Conservation (phyloP, 1,140 invertebrate genomes). For the Lerema accius region DNA sequence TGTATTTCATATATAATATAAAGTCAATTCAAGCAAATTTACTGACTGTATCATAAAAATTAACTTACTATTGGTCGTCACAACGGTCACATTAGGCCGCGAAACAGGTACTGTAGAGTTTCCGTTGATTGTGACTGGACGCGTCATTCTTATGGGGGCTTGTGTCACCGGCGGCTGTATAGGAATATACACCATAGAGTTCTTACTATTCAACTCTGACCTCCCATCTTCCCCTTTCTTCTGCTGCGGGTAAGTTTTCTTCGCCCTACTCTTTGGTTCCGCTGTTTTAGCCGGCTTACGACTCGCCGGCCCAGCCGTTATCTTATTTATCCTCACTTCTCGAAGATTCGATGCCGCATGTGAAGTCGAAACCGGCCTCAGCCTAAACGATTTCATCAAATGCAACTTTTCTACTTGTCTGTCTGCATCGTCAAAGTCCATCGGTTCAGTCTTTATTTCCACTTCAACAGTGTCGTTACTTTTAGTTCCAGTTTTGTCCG, state of each 20-base stretch:
- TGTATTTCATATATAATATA: no score
- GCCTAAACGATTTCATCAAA: conserved; percentile 67
- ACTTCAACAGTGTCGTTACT: conserved; percentile 51
- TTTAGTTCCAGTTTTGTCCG: conserved; percentile 25
- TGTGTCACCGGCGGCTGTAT: conserved; percentile 69
- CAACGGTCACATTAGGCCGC: not conserved
- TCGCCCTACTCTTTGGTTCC: conserved; percentile 56
- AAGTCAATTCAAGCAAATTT: no score
- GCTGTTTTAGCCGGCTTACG: conserved; percentile 45
- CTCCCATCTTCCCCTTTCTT: conserved; percentile 63
- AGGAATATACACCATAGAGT: conserved; percentile 79
- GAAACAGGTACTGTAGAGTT: conserved; percentile 19
- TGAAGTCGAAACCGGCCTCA: conserved; percentile 56
- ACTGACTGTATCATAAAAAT: no score
- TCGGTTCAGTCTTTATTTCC: conserved; percentile 74
- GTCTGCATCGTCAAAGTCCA: conserved; percentile 67
- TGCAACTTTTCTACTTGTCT: conserved; percentile 67
- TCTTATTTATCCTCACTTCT: conserved; percentile 69
- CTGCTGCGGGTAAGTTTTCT: conserved; percentile 69
- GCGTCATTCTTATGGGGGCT: conserved; percentile 49
- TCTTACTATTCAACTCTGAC: conserved; percentile 69
- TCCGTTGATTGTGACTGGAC: conserved; percentile 39
- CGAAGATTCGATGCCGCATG: conserved; percentile 50
- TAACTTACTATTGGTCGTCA: conserved; percentile 11
- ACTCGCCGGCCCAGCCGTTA: conserved; percentile 46